A percentile compares a stretch with the other conserved stretches of the same genome.
Conservation (phyloP, 92 coral and sea anemone species). For the Ricordea florida region DNA sequence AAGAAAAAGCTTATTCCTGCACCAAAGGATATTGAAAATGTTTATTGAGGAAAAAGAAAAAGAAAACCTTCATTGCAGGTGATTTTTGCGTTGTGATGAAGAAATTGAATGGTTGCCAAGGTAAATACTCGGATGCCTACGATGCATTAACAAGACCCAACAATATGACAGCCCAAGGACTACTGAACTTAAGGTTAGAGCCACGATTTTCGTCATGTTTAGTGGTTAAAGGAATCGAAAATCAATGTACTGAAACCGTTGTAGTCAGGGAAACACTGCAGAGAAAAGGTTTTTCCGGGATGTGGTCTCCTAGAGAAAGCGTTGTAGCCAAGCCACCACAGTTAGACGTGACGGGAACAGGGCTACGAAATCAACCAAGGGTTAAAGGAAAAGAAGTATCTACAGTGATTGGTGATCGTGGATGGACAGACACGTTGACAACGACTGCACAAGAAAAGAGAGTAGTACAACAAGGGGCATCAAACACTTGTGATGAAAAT, state of each 20-base stretch:
- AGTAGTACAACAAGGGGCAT: too few species aligned
- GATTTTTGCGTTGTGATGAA: too few species aligned
- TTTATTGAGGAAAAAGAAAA: too few species aligned
- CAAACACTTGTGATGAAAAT: too few species aligned
- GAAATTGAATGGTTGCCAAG: too few species aligned
- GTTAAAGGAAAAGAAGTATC: background rate
- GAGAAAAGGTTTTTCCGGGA: background rate
- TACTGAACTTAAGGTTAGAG: too few species aligned
- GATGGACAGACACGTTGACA: background rate
- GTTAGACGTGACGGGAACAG: slow-evolving; percentile 10
- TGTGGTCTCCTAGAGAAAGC: slow-evolving; percentile 28
- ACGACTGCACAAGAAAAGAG: background rate
- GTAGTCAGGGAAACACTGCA: background rate
- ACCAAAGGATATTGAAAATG: too few species aligned
- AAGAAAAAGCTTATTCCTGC: too few species aligned
- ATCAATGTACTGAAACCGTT: background rate
- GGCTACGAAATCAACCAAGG: background rate
- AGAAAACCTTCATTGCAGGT: too few species aligned
- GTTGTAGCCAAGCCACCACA: slow-evolving; percentile 7
- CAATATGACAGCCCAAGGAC: too few species aligned
- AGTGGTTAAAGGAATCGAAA: slow-evolving; percentile 8
- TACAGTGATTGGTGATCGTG: background rate
- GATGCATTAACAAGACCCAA: too few species aligned
- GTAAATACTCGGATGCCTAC: too few species aligned
- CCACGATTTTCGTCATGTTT: slow-evolving; percentile 6